These are phyloP conservation scores for Syngnathus floridae DNA, from an alignment of 2,113 vertebrate species.

Conservation along the genomic window DNA sequence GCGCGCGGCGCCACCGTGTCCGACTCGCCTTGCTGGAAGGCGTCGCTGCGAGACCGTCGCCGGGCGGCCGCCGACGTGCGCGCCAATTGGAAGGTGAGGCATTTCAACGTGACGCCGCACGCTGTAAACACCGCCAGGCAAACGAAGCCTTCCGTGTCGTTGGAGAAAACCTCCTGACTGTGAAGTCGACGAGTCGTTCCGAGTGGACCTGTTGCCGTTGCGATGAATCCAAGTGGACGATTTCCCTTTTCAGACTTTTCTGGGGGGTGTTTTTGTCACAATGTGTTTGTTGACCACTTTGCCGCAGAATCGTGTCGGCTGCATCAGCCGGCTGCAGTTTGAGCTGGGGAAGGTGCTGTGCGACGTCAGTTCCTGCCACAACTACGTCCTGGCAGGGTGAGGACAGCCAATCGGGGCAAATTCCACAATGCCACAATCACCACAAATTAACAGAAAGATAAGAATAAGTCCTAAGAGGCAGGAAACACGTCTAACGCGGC, in stretches of 20 bases:
- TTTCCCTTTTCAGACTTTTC: no score
- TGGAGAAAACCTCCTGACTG: no score
- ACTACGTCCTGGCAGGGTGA: slow-evolving; percentile 85
- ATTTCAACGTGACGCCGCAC: background rate
- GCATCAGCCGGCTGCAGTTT: slow-evolving; percentile 83
- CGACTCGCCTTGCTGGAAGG: slow-evolving; percentile 86
- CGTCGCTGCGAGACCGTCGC: slow-evolving; percentile 77
- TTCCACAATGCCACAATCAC: background rate
- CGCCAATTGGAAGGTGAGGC: slow-evolving; percentile 89
- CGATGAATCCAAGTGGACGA: no score
- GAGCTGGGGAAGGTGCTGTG: slow-evolving; percentile 82
- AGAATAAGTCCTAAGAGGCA: background rate
- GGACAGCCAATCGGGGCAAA: slow-evolving; percentile 16
- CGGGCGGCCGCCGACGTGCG: slow-evolving; percentile 74
- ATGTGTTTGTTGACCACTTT: background rate
- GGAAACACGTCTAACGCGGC: background rate
- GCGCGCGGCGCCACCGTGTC: slow-evolving; percentile 72
- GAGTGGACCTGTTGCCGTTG: no score
- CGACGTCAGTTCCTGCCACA: slow-evolving; percentile 79
- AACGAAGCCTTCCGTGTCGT: no score
- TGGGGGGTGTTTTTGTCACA: no score
- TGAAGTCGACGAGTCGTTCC: no score
- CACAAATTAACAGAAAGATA: background rate
- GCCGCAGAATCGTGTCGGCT: slow-evolving; percentile 81
- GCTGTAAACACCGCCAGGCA: no score